Percentiles rank a stretch among this genome's conserved stretches.
Conservation (phyloP, 1,140 invertebrate species). For the Drosophila repletoides region DNA sequence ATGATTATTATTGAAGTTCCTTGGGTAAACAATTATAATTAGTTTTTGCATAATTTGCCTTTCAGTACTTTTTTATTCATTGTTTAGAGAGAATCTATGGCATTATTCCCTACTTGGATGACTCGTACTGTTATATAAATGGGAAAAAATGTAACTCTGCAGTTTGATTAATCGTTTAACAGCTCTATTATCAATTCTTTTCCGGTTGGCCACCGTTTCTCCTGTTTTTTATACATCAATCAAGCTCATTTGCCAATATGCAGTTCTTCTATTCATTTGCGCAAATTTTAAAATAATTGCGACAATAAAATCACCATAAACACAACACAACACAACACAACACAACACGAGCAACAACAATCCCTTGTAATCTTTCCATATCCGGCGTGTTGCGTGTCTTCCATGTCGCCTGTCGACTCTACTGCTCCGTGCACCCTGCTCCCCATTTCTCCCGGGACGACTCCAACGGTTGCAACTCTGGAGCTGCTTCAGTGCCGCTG, state of each 20-base stretch:
- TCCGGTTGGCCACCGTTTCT: conserved; percentile 33
- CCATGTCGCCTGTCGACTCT: conserved; percentile 39
- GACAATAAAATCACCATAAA: conserved; percentile 74
- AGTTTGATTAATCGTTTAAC: conserved; percentile 1
- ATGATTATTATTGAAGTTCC: too few species aligned
- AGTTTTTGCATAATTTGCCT: too few species aligned
- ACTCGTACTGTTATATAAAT: too few species aligned
- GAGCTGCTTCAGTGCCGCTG: conserved; percentile 18
- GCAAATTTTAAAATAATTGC: conserved; percentile 63
- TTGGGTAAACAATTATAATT: too few species aligned
- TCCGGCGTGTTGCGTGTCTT: conserved; percentile 52
- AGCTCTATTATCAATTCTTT: conserved; percentile 27
- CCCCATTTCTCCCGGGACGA: not conserved
- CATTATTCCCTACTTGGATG: too few species aligned
- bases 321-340: conserved; percentile 17
- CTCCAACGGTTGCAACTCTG: conserved; percentile 8
- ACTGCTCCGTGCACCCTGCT: too few species aligned
- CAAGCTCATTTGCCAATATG: conserved; percentile 54
- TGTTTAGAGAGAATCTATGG: not conserved
- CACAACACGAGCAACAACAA: conserved; percentile 31
- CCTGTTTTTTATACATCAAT: conserved; percentile 43
- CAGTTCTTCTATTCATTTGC: conserved; percentile 52
- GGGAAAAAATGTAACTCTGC: not conserved
- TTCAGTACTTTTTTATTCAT: too few species aligned
- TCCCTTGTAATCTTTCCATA: conserved; percentile 60